These are phyloP conservation scores for Rachycentron canadum DNA, from an alignment of 2,797 vertebrate genomes.

Conservation along the genomic window DNA sequence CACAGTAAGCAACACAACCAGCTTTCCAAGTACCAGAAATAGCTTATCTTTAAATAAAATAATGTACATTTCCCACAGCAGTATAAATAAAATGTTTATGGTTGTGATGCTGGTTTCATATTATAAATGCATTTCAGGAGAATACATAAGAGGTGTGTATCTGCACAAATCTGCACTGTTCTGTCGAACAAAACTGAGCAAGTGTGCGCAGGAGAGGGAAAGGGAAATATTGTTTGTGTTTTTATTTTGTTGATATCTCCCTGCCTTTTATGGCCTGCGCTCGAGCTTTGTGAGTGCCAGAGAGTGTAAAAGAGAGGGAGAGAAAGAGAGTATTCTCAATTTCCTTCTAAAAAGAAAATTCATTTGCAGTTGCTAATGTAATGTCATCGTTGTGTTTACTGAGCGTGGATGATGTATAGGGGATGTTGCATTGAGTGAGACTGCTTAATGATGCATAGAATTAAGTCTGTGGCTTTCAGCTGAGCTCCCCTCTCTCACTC, in stretches of 20 bases:
- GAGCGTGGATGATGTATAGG: constrained; percentile 99
- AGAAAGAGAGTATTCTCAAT: constrained; percentile 93
- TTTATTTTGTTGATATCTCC: constrained; percentile 85
- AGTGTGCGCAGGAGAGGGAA: constrained; percentile 46
- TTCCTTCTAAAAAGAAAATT: constrained; percentile 99
- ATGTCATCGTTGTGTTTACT: constrained; percentile 98
- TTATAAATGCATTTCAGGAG: constrained; percentile 63
- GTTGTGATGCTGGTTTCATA: constrained; percentile 45
- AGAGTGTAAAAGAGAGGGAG: constrained; percentile 78
- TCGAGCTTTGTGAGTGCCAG: constrained; percentile 76
- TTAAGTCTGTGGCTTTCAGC: constrained; percentile 98
- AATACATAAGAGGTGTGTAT: constrained; percentile 34
- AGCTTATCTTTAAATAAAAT: constrained; percentile 62
- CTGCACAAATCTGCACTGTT: constrained; percentile 33
- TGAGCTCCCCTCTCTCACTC: constrained; percentile 89
- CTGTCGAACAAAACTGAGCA: constrained; percentile 37
- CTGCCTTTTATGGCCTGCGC: constrained; percentile 82
- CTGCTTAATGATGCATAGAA: constrained; percentile 99
- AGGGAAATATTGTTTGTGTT: constrained; percentile 79
- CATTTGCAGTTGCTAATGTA: constrained; percentile 99
- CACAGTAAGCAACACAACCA: constrained; percentile 9
- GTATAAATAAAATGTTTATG: constrained; percentile 23
- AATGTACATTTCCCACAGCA: constrained; percentile 40
- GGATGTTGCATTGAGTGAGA: constrained; percentile 96
- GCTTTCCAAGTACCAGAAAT: constrained; percentile 19